A percentile compares a stretch with the other conserved stretches of the same genome.
These are phyloP conservation scores for Cyanoramphus novaezelandiae DNA, from an alignment of 2,113 vertebrate genomes.

Conservation along the genomic window DNA sequence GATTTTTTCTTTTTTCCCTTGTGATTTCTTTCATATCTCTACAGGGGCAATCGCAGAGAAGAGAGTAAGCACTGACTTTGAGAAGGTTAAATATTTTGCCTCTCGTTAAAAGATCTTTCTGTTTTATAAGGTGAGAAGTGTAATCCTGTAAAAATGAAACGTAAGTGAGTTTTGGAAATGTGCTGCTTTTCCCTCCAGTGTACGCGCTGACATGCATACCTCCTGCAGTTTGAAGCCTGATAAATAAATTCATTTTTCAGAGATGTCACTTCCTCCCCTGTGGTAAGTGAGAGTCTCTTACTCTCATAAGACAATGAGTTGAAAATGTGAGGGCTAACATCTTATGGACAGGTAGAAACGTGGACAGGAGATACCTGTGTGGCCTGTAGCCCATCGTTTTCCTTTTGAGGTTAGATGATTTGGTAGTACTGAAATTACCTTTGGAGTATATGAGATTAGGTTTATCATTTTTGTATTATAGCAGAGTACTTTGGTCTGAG, in stretches of 20 bases:
- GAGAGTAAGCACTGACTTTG: neutral
- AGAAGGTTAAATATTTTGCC: conserved; percentile 24
- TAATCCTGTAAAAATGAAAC: conserved; percentile 9
- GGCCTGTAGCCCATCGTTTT: neutral
- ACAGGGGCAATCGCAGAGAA: neutral
- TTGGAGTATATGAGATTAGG: neutral
- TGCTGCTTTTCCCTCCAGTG: neutral
- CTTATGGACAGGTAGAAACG: neutral
- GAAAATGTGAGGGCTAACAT: neutral
- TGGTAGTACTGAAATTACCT: neutral
- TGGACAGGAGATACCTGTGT: neutral
- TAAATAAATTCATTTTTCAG: conserved; percentile 42
- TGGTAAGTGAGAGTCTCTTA: neutral
- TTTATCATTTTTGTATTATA: neutral
- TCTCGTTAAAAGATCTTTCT: neutral
- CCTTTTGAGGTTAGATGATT: neutral
- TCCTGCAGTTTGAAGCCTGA: neutral
- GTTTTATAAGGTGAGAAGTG: neutral
- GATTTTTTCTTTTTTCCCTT: neutral
- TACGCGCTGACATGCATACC: neutral
- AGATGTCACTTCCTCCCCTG: neutral
- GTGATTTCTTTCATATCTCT: neutral
- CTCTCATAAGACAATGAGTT: neutral
- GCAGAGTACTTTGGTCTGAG: neutral
- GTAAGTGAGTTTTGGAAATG: conserved; percentile 4